Conservation (phyloP, 2,888 invertebrate genomes). For the Cheiracanthium punctorium region DNA sequence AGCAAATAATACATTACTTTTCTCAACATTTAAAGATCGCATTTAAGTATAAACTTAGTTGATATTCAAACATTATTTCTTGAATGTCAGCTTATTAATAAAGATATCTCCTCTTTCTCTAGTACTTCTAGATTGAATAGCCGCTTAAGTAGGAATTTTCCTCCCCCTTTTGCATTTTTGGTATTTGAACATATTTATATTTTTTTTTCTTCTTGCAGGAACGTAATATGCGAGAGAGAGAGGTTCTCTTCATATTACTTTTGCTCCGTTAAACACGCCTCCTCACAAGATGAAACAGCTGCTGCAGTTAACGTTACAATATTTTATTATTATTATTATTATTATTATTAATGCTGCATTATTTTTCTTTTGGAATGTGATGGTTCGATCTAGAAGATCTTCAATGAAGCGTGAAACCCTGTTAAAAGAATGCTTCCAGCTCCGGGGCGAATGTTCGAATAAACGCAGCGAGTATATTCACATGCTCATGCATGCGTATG, state of each 20-base stretch:
- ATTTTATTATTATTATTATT: constrained; percentile 52
- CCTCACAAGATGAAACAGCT: constrained; percentile 29
- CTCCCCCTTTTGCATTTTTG: background rate
- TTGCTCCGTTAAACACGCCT: constrained; percentile 40
- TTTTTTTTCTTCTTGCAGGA: background rate
- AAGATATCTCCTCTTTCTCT: background rate
- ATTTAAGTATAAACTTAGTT: no score
- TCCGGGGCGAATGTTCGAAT: no score
- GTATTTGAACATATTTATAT: no score
- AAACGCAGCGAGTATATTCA: no score
- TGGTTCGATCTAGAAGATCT: background rate
- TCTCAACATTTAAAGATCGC: no score
- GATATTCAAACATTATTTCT: no score
- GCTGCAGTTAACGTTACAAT: constrained; percentile 49
- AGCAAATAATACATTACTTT: no score
- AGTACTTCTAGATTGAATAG: background rate
- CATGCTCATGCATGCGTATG: no score
- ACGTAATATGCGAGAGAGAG: background rate
- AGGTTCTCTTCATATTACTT: constrained; percentile 22
- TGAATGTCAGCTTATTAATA: background rate
- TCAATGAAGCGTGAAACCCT: background rate
- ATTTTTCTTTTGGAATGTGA: background rate
- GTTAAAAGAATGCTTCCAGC: background rate
- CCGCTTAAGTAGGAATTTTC: background rate
- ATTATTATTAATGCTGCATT: background rate